Evolutionary conservation across 2,113 vertebrate genomes (phyloP).

Genomic region (Nothoprocta pentlandii): DNA sequence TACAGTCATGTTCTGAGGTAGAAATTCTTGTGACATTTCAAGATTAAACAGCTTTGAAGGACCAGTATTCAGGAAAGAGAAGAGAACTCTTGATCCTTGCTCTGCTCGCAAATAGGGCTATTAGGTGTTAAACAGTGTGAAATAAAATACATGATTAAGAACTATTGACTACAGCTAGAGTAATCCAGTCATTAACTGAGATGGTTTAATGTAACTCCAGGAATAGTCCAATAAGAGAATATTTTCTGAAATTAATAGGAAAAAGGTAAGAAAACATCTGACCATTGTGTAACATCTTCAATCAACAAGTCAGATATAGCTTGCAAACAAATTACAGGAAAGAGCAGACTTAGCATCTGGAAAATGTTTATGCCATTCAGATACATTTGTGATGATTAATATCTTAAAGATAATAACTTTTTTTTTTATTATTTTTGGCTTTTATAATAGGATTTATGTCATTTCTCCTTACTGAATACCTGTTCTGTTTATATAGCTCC

Average conservation of each 20-base stretch:
- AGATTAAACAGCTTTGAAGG: conserved; percentile 27
- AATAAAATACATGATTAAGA: conserved; percentile 48
- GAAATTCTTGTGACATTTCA: neutral
- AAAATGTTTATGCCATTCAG: neutral
- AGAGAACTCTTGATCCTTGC: neutral
- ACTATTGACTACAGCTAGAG: conserved; percentile 20
- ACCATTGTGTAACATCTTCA: neutral
- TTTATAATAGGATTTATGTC: neutral
- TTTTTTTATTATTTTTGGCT: neutral
- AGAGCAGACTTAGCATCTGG: neutral
- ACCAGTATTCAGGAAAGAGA: neutral
- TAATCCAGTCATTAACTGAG: conserved; percentile 31
- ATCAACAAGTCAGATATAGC: neutral
- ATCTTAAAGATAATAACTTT: neutral
- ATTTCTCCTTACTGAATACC: neutral
- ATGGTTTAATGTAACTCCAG: conserved; percentile 33
- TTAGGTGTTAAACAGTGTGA: conserved; percentile 53
- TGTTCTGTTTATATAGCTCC: neutral
- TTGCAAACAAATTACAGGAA: neutral
- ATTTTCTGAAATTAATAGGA: conserved; percentile 28
- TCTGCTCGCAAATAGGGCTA: conserved; percentile 16
- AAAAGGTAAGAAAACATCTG: neutral
- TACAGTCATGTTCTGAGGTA: neutral
- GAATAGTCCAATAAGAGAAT: neutral
- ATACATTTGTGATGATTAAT: neutral